Percentiles rank a stretch among this genome's conserved stretches.
Conservation (phyloP, 2,797 vertebrate species). For the Myotis myotis region DNA sequence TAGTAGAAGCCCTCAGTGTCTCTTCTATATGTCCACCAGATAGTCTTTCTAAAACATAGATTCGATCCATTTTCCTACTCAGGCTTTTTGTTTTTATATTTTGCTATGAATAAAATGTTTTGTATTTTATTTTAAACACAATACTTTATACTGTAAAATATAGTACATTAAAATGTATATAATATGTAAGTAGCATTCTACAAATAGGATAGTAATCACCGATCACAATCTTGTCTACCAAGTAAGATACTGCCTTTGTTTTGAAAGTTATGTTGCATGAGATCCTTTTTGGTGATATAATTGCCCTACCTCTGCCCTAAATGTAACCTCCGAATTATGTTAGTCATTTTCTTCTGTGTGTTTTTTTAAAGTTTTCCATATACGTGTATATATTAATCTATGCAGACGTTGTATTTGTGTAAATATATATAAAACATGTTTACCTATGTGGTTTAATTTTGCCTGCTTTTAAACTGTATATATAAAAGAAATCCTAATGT, state of each 20-base stretch:
- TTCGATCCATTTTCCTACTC: neutral
- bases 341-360: neutral
- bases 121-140: neutral
- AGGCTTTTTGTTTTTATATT: neutral
- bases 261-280: neutral
- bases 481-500: neutral
- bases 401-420: neutral
- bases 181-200: neutral
- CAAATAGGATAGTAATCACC: neutral
- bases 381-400: neutral
- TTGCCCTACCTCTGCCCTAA: neutral
- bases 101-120: neutral
- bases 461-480: neutral
- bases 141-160: neutral
- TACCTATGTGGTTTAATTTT: neutral
- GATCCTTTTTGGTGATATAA: neutral
- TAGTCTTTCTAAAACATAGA: neutral
- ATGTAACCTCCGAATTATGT: neutral
- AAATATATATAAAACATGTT: neutral
- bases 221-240: neutral
- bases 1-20: neutral
- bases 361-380: neutral
- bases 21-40: neutral
- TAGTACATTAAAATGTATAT: neutral
- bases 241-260: neutral